Evolutionary conservation across 1,140 invertebrate species (phyloP), one percentile per base, ranked within the genome.

Genomic region (Branchinecta lynchi): DNA sequence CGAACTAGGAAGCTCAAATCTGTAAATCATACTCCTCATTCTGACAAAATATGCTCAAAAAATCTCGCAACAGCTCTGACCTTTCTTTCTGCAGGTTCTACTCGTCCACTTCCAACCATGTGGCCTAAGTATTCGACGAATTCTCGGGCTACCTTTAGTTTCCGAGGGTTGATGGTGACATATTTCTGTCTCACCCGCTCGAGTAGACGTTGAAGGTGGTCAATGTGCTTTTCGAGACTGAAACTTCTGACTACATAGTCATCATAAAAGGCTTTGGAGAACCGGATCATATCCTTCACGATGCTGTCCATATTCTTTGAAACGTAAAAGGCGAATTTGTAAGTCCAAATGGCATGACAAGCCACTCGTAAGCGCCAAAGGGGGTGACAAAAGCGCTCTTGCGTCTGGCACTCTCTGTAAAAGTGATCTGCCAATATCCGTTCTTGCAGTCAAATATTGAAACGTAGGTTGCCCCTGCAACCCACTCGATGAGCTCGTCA

Each of bases 401-500:
- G 2, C 69, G 69, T 9, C 44, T 74, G 69, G 72, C 43, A 0
- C 66, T 43, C 45, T 75, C 74, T 21, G 66, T 66, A 3, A 77
- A 67, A 21, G 9, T 67, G 44, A 71, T 69, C 60, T 79, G 78
- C 69, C 76, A 75, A 65, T 76, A 78, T 8, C 77, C 77, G 20
- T 76, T 77, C 0, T 71, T 74, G 12, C 82, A 68, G 73, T 83
- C 80, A 0, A 82, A 66, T 0, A 76, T 75, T 0, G 76, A 75
- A 67, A 82, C 80, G 21, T 73, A 77, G 20, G 73, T 74, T 2
- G 73, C 70, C 10, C 75, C 77, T 3, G 71, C 67, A 15, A 82
- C 66, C 1, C 68, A 72, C 66, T 76, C 73, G 1, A 84, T 71
- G 10, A 74, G 75, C 10, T 78, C 76, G 21, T 80, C 77, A 7